phyloP scores from a whole-genome alignment of 1,140 invertebrate genomes.

The Sminthurinus signatus region DNA sequence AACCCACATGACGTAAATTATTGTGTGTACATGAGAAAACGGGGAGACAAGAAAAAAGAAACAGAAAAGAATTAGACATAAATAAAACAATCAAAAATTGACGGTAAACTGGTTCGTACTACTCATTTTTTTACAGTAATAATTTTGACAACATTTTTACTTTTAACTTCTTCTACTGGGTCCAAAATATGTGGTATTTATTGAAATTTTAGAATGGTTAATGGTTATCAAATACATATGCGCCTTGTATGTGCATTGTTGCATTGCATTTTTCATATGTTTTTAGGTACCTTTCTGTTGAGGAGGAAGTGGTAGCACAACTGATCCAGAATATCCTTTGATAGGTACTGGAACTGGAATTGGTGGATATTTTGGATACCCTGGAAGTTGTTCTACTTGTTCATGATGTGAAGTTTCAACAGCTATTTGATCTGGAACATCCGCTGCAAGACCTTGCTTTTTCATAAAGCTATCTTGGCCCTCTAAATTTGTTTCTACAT shows the following conservation, averaged over 20 bases:
- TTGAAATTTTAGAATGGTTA: too few relatives aligned
- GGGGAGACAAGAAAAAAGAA: neutral
- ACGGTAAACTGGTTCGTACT: too few relatives aligned
- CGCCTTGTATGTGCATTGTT: too few relatives aligned
- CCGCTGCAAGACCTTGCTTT: constrained; percentile 31
- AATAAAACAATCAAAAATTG: too few relatives aligned
- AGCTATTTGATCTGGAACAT: constrained; percentile 36
- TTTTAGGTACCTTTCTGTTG: neutral
- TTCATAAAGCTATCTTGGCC: constrained; percentile 24
- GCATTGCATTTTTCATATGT: too few relatives aligned
- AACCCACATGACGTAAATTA: neutral
- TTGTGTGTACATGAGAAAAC: too few relatives aligned
- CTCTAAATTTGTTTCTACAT: too few relatives aligned
- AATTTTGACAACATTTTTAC: too few relatives aligned
- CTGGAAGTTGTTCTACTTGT: constrained; percentile 14
- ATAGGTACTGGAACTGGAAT: constrained; percentile 43
- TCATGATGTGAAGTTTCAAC: constrained; percentile 32
- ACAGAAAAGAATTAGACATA: neutral
- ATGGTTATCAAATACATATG: too few relatives aligned
- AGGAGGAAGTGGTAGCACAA: constrained; percentile 42
- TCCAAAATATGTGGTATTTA: too few relatives aligned
- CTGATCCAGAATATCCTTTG: constrained; percentile 32
- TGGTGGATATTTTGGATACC: constrained; percentile 17
- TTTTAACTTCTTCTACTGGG: too few relatives aligned
- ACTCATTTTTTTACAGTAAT: too few relatives aligned